phyloP scores from a whole-genome alignment of 2,797 vertebrate genomes.

The Spizella passerina region DNA sequence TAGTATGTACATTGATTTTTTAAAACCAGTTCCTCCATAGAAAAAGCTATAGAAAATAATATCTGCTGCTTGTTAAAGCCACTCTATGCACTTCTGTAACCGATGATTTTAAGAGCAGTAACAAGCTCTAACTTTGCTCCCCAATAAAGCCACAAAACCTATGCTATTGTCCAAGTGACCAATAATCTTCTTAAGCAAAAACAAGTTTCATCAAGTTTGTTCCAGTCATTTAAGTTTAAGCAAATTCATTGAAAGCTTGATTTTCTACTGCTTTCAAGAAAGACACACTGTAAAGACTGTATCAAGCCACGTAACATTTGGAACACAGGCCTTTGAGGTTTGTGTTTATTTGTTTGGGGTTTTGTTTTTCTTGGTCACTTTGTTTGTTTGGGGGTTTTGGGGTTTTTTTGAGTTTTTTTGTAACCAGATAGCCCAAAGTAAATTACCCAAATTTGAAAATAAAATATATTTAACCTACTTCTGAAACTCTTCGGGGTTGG shows the following conservation, averaged over 20 bases:
- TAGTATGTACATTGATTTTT: not conserved
- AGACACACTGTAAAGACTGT: not conserved
- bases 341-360: not conserved
- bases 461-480: constrained; percentile 73
- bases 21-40: not conserved
- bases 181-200: not conserved
- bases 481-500: constrained; percentile 78
- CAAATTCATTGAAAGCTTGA: not conserved
- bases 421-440: not conserved
- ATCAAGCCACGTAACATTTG: not conserved
- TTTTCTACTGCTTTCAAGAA: not conserved
- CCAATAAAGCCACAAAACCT: not conserved
- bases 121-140: not conserved
- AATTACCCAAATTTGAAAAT: not conserved
- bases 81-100: not conserved
- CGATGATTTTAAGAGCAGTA: not conserved
- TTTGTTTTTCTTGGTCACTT: not conserved
- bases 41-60: not conserved
- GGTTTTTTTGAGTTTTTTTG: not conserved
- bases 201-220: not conserved
- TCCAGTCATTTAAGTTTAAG: not conserved
- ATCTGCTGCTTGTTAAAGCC: not conserved
- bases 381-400: accelerated
- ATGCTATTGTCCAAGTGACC: not conserved
- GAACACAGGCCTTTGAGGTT: not conserved